phyloP scores from a whole-genome alignment of 2,888 invertebrate genomes.

The Orthonychiurus folsomi region DNA sequence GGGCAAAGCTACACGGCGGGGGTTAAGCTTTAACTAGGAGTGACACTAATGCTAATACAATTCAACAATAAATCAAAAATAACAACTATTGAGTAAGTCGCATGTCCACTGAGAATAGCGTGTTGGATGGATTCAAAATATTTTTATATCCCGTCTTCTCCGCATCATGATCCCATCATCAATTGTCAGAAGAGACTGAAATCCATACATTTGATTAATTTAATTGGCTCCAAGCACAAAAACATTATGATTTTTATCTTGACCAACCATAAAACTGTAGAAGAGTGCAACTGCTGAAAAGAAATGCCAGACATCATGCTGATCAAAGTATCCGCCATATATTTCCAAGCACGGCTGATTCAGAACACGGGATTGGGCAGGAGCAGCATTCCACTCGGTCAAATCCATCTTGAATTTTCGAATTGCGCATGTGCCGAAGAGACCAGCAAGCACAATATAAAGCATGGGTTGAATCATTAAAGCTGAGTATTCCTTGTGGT shows the following conservation, averaged over 20 bases:
- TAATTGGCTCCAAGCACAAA: constrained; percentile 1
- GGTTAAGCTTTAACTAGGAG: no score
- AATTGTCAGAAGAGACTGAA: constrained; percentile 12
- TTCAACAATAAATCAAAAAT: no score
- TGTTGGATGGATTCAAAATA: no score
- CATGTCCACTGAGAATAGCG: no score
- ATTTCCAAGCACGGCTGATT: constrained; percentile 58
- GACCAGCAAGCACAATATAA: constrained; percentile 55
- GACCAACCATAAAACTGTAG: constrained; percentile 62
- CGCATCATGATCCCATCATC: constrained; percentile 16
- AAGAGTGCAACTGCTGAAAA: constrained; percentile 69
- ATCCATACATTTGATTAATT: not conserved
- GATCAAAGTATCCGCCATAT: constrained; percentile 64
- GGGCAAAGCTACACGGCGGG: no score
- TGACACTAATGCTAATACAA: no score
- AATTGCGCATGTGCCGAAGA: constrained; percentile 59
- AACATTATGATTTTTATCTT: not conserved
- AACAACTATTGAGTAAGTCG: no score
- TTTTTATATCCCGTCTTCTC: constrained; percentile 7
- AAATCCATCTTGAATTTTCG: constrained; percentile 36
- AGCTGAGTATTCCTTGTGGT: constrained; percentile 8
- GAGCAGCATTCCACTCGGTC: constrained; percentile 49
- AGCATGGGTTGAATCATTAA: constrained; percentile 53
- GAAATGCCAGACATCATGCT: constrained; percentile 77
- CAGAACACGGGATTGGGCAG: constrained; percentile 62